These are phyloP conservation scores for Nymphalis c-album DNA, from an alignment of 2,888 invertebrate species.

Conservation along the genomic window DNA sequence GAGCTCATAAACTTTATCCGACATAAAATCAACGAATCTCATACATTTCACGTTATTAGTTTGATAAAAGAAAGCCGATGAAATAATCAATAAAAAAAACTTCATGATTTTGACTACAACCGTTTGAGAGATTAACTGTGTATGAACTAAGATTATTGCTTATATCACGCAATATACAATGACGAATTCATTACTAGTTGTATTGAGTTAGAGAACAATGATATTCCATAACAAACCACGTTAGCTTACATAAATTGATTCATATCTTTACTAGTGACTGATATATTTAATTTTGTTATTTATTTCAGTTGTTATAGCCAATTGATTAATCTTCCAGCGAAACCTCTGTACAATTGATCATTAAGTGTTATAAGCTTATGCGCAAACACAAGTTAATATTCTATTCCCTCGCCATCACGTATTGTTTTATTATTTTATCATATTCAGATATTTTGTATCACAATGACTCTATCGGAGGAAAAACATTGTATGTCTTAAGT, in stretches of 20 bases:
- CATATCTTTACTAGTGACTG: no score
- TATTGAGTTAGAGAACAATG: constrained; percentile 36
- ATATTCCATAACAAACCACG: constrained; percentile 11
- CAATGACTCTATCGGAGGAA: no score
- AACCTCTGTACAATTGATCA: no score
- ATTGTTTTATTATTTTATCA: no score
- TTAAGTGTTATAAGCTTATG: no score
- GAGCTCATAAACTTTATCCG: constrained; percentile 45
- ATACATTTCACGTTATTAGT: constrained; percentile 34
- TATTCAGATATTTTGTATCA: no score
- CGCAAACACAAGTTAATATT: no score
- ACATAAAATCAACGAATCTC: constrained; percentile 43
- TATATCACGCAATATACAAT: constrained; percentile 14
- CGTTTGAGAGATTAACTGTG: constrained; percentile 23
- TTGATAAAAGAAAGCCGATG: constrained; percentile 29
- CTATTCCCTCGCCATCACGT: no score
- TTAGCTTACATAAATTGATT: not conserved
- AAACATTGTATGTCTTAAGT: no score
- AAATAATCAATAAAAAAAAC: constrained; percentile 28
- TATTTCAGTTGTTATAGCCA: no score
- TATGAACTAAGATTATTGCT: constrained; percentile 32
- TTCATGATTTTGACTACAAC: constrained; percentile 32
- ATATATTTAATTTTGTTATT: no score
- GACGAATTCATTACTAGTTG: constrained; percentile 24
- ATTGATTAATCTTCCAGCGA: no score